Evolutionary conservation across 2,797 vertebrate species (phyloP), one percentile per base, ranked within the genome.

Genomic region (Cyclopterus lumpus): DNA sequence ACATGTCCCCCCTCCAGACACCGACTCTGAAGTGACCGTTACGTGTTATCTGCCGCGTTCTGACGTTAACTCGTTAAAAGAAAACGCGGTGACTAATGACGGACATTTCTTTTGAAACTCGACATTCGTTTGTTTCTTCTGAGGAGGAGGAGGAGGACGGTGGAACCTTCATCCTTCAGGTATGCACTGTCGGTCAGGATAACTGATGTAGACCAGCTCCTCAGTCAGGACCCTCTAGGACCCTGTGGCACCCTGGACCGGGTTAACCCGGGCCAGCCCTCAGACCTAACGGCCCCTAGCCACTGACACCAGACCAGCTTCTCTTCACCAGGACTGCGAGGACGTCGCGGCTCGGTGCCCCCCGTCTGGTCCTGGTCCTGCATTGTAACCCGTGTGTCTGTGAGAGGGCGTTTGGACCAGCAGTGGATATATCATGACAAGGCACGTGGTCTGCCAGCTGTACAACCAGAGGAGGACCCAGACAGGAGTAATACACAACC

Each of bases 371-470:
- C 71, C 51, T 46, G 40, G 51, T 53, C 72, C 55, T 70, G 48
- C 10, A 1, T 42, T 63, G 49, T 32, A 8, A 67, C 22, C 61
- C 6, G 26, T 66, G 20, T 73, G 20, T 38, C 34, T 53, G 51
- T 30, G 55, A 48, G 40, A 58, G 15, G 36, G 70, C n/a, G 12
- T 51, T 5, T 59, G 67, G 73, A 85, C 48, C 79, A 66, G 57
- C 70, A 64, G 24, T 26, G 73, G 59, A 49, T 61, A 60, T 54
- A 59, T 75, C 73, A 88, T 89, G 84, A 89, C 84, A 32, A 59
- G 62, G 82, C 81, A 67, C 4, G 70, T 30, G 62, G 36, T 61
- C 63, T 68, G 44, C 64, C 74, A 46, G 30, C 54, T 64, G 58
- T 22, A 14, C 67, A 78, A 62, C 67, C 66, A 34, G 3, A 64